phyloP scores from a whole-genome alignment of 2,113 vertebrate genomes.

The Xiphorhynchus elegans region DNA sequence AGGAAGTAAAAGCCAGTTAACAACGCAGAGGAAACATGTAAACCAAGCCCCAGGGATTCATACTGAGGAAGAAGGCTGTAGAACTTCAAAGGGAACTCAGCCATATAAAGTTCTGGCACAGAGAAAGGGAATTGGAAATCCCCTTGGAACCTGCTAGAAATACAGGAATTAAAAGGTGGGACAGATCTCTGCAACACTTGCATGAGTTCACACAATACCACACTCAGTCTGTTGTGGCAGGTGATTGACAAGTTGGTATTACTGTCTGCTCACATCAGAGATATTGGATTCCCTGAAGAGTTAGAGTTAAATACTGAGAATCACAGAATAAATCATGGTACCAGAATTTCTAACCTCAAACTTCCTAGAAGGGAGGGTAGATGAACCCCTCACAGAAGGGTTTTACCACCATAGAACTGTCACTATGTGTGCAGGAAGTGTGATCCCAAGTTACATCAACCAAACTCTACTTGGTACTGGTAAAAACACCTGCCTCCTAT shows the following conservation, averaged over 20 bases:
- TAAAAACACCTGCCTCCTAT: not conserved
- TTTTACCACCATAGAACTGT: not conserved
- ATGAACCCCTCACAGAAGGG: not conserved
- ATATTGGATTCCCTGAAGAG: not conserved
- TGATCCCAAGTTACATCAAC: not conserved
- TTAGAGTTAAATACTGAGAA: not conserved
- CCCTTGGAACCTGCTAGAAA: not conserved
- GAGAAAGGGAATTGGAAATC: not conserved
- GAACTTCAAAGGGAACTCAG: not conserved
- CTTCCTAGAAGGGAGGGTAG: not conserved
- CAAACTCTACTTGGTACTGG: not conserved
- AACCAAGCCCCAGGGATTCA: not conserved
- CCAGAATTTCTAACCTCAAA: not conserved
- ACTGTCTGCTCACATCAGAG: not conserved
- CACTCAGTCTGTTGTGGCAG: not conserved
- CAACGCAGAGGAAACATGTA: not conserved
- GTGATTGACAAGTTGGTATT: not conserved
- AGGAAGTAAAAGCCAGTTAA: not conserved
- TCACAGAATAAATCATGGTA: not conserved
- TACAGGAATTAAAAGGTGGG: not conserved
- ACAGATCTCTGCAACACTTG: not conserved
- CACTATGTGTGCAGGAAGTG: not conserved
- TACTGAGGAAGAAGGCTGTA: not conserved
- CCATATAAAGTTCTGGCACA: not conserved
- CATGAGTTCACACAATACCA: not conserved